Evolutionary conservation across 2,888 invertebrate species (phyloP).

Genomic region (Rotaria socialis): DNA sequence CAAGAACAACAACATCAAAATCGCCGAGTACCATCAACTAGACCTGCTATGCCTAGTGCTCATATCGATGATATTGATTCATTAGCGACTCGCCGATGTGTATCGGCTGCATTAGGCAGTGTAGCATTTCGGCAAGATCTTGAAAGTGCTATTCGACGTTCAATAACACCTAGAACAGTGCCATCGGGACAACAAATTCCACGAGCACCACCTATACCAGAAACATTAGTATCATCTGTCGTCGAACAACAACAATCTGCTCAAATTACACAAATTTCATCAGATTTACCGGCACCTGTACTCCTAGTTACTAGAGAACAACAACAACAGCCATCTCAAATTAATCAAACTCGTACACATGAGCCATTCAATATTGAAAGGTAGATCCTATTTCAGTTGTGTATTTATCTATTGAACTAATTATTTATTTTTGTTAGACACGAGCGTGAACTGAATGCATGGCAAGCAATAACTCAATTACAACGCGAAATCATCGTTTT

Average conservation of each 20-base stretch:
- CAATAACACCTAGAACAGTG: conserved; percentile 47
- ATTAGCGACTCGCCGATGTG: conserved; percentile 55
- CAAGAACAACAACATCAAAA: conserved; percentile 48
- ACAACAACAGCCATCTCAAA: background rate
- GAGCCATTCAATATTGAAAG: background rate
- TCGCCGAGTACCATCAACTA: background rate
- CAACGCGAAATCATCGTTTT: conserved; percentile 52
- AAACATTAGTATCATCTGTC: background rate
- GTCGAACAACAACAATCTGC: background rate
- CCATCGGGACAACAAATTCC: conserved; percentile 41
- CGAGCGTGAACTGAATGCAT: background rate
- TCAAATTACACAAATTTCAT: conserved; percentile 38
- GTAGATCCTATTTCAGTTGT: background rate
- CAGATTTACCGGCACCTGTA: conserved; percentile 20
- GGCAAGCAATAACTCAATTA: conserved; percentile 14
- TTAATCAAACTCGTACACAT: background rate
- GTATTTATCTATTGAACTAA: background rate
- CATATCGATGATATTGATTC: conserved; percentile 54
- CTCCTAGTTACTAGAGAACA: background rate
- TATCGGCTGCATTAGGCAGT: conserved; percentile 53
- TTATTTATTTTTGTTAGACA: background rate
- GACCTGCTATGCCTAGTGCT: conserved; percentile 50
- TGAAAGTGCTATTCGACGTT: conserved; percentile 53
- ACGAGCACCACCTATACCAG: conserved; percentile 39
- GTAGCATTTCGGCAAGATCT: conserved; percentile 52